Evolutionary conservation across 2,113 vertebrate genomes (phyloP).

Genomic region (Abramis brama): DNA sequence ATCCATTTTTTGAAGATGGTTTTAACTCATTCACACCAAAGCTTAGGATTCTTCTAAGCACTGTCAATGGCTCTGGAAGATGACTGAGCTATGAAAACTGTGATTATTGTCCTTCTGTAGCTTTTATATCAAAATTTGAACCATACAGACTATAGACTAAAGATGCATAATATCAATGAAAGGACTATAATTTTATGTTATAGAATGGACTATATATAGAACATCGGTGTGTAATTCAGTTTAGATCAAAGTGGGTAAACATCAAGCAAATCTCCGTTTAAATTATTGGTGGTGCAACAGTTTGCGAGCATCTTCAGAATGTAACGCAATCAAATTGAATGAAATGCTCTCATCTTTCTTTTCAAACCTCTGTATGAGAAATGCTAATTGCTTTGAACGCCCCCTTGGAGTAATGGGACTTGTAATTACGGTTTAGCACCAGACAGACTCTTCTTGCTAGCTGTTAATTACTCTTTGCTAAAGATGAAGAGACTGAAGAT

Average conservation of each 20-base stretch:
- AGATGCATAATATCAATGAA: conserved; percentile 3
- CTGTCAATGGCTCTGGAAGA: conserved; percentile 29
- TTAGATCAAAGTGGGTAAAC: conserved; percentile 40
- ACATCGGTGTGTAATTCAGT: conserved; percentile 12
- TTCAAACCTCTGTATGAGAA: conserved; percentile 54
- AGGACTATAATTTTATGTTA: background rate
- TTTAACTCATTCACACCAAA: no score
- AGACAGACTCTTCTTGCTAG: conserved; percentile 59
- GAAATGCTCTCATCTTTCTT: conserved; percentile 53
- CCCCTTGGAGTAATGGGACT: conserved; percentile 64
- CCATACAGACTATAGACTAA: conserved; percentile 17
- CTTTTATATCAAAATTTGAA: background rate
- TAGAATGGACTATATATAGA: background rate
- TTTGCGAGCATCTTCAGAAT: conserved; percentile 39
- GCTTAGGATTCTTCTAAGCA: background rate
- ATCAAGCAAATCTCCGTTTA: conserved; percentile 39
- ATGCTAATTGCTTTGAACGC: conserved; percentile 62
- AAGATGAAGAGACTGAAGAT: conserved; percentile 59
- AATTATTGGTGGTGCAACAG: conserved; percentile 31
- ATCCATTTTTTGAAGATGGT: no score
- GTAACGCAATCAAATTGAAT: conserved; percentile 49
- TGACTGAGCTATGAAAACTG: conserved; percentile 24
- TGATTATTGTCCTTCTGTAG: background rate
- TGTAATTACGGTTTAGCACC: conserved; percentile 65
- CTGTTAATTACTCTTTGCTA: conserved; percentile 58